Evolutionary conservation across 2,888 invertebrate species (phyloP).

Genomic region (Drosophila niveifrons): DNA sequence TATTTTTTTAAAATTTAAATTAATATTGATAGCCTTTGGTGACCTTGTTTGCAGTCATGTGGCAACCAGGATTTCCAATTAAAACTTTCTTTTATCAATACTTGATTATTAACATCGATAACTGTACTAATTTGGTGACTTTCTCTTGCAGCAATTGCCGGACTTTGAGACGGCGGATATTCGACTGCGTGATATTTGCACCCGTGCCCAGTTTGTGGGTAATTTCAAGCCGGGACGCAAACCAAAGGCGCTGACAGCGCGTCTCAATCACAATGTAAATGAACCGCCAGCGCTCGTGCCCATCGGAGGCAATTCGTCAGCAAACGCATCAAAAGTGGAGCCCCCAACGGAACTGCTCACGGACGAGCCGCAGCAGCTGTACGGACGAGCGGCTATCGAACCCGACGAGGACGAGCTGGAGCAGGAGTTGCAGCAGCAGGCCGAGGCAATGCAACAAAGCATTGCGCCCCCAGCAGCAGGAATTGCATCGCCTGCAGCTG

Average conservation of each 20-base stretch:
- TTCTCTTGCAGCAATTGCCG: conserved; percentile 88
- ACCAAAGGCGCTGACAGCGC: conserved; percentile 72
- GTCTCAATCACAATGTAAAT: conserved; percentile 55
- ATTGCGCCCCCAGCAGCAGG: conserved; percentile 7
- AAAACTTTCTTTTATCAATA: neutral
- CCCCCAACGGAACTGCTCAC: conserved; percentile 42
- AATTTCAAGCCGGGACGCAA: conserved; percentile 83
- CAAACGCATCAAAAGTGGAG: conserved; percentile 4
- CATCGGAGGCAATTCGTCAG: conserved; percentile 49
- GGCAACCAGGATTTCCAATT: too few species aligned
- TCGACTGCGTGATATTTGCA: conserved; percentile 88
- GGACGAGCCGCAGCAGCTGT: conserved; percentile 69
- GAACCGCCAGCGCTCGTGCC: conserved; percentile 79
- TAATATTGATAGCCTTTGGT: too few species aligned
- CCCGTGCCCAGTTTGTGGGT: conserved; percentile 83
- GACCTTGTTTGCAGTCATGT: too few species aligned
- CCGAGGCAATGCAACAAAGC: conserved; percentile 22
- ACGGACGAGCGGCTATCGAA: conserved; percentile 58
- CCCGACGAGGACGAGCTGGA: conserved; percentile 51
- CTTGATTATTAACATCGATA: neutral
- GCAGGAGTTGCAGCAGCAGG: conserved; percentile 45
- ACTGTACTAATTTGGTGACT: neutral
- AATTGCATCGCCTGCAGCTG: conserved; percentile 5
- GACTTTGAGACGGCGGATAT: conserved; percentile 92
- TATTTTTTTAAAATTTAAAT: too few species aligned